Percentiles rank a stretch among this genome's conserved stretches.
Evolutionary conservation across 2,113 vertebrate genomes (phyloP).

Genomic region (Scomber scombrus): DNA sequence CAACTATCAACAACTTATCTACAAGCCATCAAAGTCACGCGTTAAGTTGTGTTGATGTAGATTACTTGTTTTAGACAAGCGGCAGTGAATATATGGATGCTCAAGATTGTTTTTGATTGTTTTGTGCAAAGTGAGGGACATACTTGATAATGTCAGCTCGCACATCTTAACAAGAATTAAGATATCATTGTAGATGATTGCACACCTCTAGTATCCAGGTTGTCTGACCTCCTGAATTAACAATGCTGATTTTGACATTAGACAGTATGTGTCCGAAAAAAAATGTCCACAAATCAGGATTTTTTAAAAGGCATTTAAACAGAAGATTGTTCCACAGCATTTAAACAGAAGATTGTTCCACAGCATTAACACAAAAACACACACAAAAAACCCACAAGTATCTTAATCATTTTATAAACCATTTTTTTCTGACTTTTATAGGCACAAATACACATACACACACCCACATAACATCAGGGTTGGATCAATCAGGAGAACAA

Average conservation of each 20-base stretch:
- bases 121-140: no score
- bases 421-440: slow-evolving; percentile 31
- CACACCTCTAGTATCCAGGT: no score
- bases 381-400: not conserved
- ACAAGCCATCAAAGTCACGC: no score
- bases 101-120: no score
- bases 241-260: not conserved
- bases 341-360: not conserved
- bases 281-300: not conserved
- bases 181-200: no score
- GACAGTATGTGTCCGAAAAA: not conserved
- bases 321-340: not conserved
- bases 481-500: slow-evolving; percentile 74
- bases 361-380: not conserved
- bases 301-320: slow-evolving; percentile 12
- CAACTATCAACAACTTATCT: no score
- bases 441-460: slow-evolving; percentile 19
- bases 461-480: slow-evolving; percentile 52
- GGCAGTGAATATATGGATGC: no score
- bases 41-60: no score
- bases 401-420: slow-evolving; percentile 3
- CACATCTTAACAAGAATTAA: no score
- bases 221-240: not conserved
- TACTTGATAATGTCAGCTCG: no score
- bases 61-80: no score